Conservation (phyloP, 2,797 vertebrate species). For the Gambelia wislizenii region DNA sequence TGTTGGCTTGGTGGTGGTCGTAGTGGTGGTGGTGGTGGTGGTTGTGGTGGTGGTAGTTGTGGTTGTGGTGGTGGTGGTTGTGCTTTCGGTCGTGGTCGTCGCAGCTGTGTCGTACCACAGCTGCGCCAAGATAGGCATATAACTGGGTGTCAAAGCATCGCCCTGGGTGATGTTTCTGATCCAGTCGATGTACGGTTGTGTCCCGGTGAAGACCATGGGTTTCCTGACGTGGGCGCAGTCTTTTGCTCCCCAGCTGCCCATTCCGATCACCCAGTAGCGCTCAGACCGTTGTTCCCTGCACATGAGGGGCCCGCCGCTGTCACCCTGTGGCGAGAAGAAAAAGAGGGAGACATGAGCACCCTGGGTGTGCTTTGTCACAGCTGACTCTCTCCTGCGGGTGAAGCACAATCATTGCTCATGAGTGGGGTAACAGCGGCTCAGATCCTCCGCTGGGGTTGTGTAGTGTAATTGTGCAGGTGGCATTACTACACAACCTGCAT, state of each 20-base stretch:
- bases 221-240: background rate
- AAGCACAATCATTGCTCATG: too few relatives aligned
- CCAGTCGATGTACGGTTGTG: slow-evolving; percentile 15
- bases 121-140: background rate
- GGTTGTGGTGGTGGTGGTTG: background rate
- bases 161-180: background rate
- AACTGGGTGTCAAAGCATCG: background rate
- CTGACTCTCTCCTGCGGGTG: background rate
- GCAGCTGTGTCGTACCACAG: too few relatives aligned
- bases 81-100: background rate
- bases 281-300: background rate
- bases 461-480: too few relatives aligned
- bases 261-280: slow-evolving; percentile 25
- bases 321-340: background rate
- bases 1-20: too few relatives aligned
- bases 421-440: too few relatives aligned
- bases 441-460: too few relatives aligned
- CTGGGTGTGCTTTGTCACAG: background rate
- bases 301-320: slow-evolving; percentile 15
- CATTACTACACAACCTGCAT: too few relatives aligned
- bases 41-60: too few relatives aligned
- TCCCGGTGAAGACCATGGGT: slow-evolving; percentile 19
- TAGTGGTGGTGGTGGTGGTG: background rate
- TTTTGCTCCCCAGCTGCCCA: slow-evolving; percentile 14
- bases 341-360: background rate